These are phyloP conservation scores for Leptopterna dolabrata DNA, from an alignment of 2,888 invertebrate species.

Conservation along the genomic window DNA sequence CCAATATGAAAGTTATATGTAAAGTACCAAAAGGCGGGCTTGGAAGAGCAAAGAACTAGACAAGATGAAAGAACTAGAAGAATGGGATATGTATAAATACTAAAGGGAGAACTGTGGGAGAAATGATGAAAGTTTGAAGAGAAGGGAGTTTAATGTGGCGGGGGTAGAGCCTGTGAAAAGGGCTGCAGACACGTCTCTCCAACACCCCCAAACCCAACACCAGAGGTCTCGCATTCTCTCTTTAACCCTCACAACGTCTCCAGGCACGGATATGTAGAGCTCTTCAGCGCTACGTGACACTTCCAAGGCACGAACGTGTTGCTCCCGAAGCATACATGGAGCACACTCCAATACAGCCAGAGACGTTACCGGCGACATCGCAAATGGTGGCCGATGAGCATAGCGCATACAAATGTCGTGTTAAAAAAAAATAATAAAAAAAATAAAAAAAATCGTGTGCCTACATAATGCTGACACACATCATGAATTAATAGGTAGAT, in stretches of 20 bases:
- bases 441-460: no score
- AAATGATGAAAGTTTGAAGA: neutral
- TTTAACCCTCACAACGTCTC: neutral
- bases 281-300: neutral
- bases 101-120: neutral
- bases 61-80: no score
- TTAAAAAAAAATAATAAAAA: no score
- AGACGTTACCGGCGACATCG: neutral
- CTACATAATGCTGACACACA: no score
- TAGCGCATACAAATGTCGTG: no score
- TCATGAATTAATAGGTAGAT: no score
- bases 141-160: neutral
- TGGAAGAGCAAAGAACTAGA: no score
- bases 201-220: neutral
- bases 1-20: no score
- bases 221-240: neutral
- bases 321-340: neutral
- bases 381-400: no score
- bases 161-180: neutral
- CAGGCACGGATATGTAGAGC: neutral
- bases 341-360: neutral
- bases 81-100: no score
- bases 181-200: neutral
- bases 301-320: neutral
- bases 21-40: no score